phyloP scores from a whole-genome alignment of 2,888 invertebrate genomes.

The Bruchidius siliquastri region DNA sequence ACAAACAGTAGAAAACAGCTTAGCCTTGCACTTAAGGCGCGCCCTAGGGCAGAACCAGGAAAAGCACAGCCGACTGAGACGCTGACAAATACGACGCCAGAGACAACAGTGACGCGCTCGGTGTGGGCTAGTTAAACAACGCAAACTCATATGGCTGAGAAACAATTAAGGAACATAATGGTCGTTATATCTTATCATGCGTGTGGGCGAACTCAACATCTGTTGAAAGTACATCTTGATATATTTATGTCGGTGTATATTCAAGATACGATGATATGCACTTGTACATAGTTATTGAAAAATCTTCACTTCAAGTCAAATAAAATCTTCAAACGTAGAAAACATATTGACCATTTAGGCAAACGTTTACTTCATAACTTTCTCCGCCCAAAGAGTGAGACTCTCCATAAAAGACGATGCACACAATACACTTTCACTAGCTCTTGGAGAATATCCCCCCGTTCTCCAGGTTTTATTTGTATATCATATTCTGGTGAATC shows the following conservation, averaged over 20 bases:
- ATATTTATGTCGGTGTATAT: slow-evolving; percentile 2
- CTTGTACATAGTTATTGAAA: no score
- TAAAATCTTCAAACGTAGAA: no score
- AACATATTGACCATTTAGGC: no score
- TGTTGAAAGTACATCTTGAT: slow-evolving; percentile 12
- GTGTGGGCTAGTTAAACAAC: slow-evolving; percentile 12
- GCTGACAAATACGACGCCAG: slow-evolving; percentile 10
- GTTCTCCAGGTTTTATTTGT: no score
- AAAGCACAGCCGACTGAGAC: slow-evolving; percentile 1
- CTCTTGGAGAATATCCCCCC: no score
- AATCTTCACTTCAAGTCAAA: no score
- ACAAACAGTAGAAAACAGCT: not conserved
- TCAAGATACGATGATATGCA: slow-evolving; percentile 1
- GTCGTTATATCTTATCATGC: slow-evolving; percentile 11
- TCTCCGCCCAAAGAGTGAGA: no score
- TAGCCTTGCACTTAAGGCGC: not conserved
- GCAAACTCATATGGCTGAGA: slow-evolving; percentile 12
- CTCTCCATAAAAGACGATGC: no score
- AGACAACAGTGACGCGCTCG: not conserved
- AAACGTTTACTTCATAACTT: no score
- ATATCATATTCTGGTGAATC: no score
- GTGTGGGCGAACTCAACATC: slow-evolving; percentile 13
- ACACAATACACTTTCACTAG: no score
- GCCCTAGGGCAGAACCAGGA: slow-evolving; percentile 8
- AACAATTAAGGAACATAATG: slow-evolving; percentile 14